Conservation (phyloP, 2,797 vertebrate genomes). For the Platalea minor region DNA sequence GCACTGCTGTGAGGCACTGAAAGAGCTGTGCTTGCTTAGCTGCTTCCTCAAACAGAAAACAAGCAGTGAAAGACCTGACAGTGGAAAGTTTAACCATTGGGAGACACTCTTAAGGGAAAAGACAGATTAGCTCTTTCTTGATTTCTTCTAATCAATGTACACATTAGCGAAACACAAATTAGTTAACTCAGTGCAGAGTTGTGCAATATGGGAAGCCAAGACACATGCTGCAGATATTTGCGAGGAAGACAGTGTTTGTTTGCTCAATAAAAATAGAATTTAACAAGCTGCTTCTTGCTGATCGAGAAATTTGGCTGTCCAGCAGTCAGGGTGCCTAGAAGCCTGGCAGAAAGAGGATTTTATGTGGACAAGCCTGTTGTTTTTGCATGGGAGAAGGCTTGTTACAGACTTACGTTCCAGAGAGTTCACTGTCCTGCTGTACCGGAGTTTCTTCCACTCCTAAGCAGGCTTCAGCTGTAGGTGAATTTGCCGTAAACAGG, state of each 20-base stretch:
- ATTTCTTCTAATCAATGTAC: not conserved
- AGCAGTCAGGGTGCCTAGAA: not conserved
- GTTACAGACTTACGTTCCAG: not conserved
- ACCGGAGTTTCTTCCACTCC: not conserved
- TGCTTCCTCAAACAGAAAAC: not conserved
- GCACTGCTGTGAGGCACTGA: not conserved
- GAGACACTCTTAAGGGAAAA: not conserved
- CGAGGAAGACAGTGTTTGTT: not conserved
- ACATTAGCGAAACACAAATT: not conserved
- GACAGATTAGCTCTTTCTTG: not conserved
- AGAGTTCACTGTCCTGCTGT: not conserved
- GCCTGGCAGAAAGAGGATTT: not conserved
- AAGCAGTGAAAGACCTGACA: not conserved
- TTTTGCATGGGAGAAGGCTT: not conserved
- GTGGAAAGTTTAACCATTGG: not conserved
- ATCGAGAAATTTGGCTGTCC: not conserved
- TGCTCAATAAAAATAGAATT: not conserved
- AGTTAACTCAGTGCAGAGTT: not conserved
- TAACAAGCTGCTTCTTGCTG: not conserved
- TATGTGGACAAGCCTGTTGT: not conserved
- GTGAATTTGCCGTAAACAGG: conserved; percentile 35
- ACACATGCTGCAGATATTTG: not conserved
- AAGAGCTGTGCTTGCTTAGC: not conserved
- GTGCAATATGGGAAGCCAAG: not conserved
- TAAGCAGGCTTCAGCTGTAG: not conserved